Conservation (phyloP, 92 coral and sea anemone genomes). For the Pocillopora grandis region DNA sequence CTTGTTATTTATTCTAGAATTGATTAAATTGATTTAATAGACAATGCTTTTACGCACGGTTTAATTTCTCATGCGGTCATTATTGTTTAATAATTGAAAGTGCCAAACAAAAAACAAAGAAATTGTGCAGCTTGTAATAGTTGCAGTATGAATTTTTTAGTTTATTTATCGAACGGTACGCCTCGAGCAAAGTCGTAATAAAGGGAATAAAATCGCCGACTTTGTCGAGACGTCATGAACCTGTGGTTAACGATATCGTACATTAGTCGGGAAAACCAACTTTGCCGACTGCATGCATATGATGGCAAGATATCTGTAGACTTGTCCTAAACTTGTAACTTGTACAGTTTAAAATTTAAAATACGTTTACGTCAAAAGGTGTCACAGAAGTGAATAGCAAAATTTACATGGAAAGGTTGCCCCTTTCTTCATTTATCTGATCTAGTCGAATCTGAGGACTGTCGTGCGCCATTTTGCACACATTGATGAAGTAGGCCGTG, state of each 20-base stretch:
- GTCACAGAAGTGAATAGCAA: no score
- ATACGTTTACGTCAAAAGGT: no score
- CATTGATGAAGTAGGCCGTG: no score
- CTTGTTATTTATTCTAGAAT: neutral
- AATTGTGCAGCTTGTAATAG: neutral
- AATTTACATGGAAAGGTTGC: no score
- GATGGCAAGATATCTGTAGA: no score
- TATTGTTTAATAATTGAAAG: neutral
- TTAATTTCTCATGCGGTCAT: slow-evolving; percentile 13
- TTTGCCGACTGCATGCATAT: no score
- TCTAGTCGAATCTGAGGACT: no score
- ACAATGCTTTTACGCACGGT: slow-evolving; percentile 22
- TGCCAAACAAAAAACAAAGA: neutral
- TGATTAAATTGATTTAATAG: slow-evolving; percentile 1
- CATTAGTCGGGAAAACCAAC: no score
- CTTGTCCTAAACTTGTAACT: no score
- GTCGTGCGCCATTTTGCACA: no score
- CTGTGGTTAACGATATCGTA: neutral
- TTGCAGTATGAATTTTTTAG: neutral
- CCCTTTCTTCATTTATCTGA: no score
- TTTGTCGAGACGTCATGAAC: neutral
- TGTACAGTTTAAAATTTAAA: no score
- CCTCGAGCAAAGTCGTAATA: neutral
- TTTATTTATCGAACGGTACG: neutral
- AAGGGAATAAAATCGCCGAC: neutral